Evolutionary conservation across 23 tunicate genomes (phyloP), one percentile per base, ranked within the genome.

Genomic region (Diplosoma virens): DNA sequence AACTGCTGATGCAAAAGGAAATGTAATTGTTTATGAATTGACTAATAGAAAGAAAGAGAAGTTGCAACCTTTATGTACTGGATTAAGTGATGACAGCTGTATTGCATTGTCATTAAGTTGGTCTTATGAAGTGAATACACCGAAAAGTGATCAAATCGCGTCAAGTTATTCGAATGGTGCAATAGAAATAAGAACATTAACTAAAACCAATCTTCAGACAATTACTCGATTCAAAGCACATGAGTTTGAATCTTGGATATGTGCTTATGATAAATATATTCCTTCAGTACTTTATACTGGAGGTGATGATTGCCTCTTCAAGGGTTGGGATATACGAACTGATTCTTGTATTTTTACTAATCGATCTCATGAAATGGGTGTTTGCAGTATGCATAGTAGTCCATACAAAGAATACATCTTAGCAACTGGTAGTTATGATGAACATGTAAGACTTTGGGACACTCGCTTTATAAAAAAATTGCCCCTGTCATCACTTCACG

Each of bases 361-460:
- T 35, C 53, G 69, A 11, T 25, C 90, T 3, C 97, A 90, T 59
- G 82, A 90, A 29, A 92, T 92, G 71, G 97, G 97, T 3, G 97
- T 90, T 2, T 90, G 97, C 72, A 90, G 97, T 64, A 68, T 81
- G 24, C 97, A 90, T 32, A 79, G 90, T 52, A 81, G 67, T 46
- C 81, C 76, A 1, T 32, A 30, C 3, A 35, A 55, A 16, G 82
- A 75, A 14, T 31, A 79, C 28, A 32, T 66, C 0, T 33, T 90
- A 25, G 90, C 97, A 1, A 90, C 90, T 11, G 97, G 97, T 18
- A 84, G 97, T 68, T 90, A 90, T 58, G 97, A 90, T 47, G 97
- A 90, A 48, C 22, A 74, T 33, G 71, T 90, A 25, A 55, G 90
- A 37, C 37, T 90, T 0, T 90, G 97, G 97, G 97, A 90, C 73